Evolutionary conservation across 2,888 invertebrate species (phyloP).

Genomic region (Drosophila pseudotalamancana): DNA sequence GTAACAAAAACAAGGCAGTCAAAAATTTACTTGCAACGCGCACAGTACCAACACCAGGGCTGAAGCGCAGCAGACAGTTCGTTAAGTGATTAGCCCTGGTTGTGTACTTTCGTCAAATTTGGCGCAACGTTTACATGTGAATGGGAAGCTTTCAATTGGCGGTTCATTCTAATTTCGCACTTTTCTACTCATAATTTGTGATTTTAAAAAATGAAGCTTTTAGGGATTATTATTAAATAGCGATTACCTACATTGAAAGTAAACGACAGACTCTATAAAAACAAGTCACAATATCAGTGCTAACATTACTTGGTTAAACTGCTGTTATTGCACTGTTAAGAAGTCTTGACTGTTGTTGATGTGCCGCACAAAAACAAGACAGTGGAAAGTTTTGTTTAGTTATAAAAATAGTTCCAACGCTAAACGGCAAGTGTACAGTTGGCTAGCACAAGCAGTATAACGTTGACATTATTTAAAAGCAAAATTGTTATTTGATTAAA

Average conservation of each 20-base stretch:
- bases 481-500: not conserved
- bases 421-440: slow-evolving; percentile 4
- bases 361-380: not conserved
- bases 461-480: not conserved
- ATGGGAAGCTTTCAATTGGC: slow-evolving; percentile 10
- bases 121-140: slow-evolving; percentile 8
- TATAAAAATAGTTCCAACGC: slow-evolving; percentile 7
- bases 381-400: slow-evolving; percentile 20
- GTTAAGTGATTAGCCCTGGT: slow-evolving; percentile 14
- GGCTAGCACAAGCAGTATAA: not conserved
- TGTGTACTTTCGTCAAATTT: slow-evolving; percentile 11
- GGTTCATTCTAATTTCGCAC: not conserved
- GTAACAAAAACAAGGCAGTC: slow-evolving; percentile 40
- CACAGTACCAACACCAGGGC: slow-evolving; percentile 49
- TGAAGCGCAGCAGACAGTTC: slow-evolving; percentile 5
- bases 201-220: not conserved
- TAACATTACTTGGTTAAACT: not conserved
- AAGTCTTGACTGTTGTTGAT: not conserved
- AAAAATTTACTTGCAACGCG: slow-evolving; percentile 53
- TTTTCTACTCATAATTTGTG: not conserved
- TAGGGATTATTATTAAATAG: too few species aligned
- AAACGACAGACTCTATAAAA: too few species aligned
- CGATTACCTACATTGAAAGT: too few species aligned
- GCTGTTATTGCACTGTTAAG: slow-evolving; percentile 30
- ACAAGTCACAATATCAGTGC: not conserved